A percentile compares a stretch with the other conserved stretches of the same genome.
phyloP scores from a whole-genome alignment of 2,113 vertebrate genomes.

The Gracilinanus agilis region DNA sequence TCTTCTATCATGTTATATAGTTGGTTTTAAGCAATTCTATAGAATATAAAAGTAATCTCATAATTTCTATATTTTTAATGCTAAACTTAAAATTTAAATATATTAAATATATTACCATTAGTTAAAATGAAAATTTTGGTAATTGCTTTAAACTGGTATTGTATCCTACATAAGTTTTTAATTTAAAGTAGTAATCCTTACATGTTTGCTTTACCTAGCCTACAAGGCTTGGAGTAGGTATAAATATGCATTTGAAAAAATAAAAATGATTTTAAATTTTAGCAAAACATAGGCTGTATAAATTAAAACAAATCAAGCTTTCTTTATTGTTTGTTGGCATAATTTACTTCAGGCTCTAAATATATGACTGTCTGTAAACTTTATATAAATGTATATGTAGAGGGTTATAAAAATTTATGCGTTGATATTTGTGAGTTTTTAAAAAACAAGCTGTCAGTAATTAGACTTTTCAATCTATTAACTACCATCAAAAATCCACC shows the following conservation, averaged over 20 bases:
- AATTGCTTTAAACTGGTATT: slow-evolving; percentile 15
- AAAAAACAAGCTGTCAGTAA: not conserved
- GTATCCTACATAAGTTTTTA: slow-evolving; percentile 17
- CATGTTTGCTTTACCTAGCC: slow-evolving; percentile 31
- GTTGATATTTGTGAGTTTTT: not conserved
- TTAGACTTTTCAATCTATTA: not conserved
- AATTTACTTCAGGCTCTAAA: slow-evolving; percentile 5
- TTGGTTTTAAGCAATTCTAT: not conserved
- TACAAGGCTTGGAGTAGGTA: slow-evolving; percentile 48
- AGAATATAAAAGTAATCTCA: slow-evolving; percentile 27
- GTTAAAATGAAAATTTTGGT: not conserved
- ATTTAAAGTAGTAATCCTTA: slow-evolving; percentile 43
- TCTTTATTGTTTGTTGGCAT: slow-evolving; percentile 36
- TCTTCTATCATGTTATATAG: not conserved
- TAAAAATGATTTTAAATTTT: slow-evolving; percentile 48
- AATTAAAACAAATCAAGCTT: slow-evolving; percentile 42
- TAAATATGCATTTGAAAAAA: slow-evolving; percentile 28
- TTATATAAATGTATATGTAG: not conserved
- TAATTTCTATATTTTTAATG: slow-evolving; percentile 12
- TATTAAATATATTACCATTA: slow-evolving; percentile 17
- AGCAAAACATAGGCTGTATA: slow-evolving; percentile 41
- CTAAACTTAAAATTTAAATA: slow-evolving; percentile 10
- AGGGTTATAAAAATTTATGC: not conserved
- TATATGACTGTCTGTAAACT: slow-evolving; percentile 8
- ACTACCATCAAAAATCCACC: not conserved